phyloP scores from a whole-genome alignment of 2,113 vertebrate genomes.

The Mohoua ochrocephala region DNA sequence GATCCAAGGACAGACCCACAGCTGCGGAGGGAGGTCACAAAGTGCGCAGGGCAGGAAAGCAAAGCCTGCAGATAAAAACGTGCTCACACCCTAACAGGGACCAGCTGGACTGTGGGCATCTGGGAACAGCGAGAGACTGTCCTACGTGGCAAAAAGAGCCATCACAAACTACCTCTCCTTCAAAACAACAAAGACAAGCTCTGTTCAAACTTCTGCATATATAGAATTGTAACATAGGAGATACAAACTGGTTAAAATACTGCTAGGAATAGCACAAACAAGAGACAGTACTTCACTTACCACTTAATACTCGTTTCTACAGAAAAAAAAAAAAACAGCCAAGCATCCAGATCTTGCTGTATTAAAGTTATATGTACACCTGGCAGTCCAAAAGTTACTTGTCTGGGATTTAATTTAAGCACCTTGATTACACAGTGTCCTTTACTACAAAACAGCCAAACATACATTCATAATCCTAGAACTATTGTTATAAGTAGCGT shows the following conservation, averaged over 20 bases:
- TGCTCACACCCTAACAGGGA: background rate
- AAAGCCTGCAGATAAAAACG: background rate
- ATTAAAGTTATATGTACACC: slow-evolving; percentile 68
- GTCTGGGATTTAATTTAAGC: slow-evolving; percentile 70
- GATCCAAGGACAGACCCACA: background rate
- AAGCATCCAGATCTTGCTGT: slow-evolving; percentile 63
- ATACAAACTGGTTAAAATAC: slow-evolving; percentile 72
- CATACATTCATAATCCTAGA: slow-evolving; percentile 69
- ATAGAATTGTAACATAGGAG: slow-evolving; percentile 54
- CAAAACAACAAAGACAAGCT: slow-evolving; percentile 64
- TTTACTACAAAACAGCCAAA: slow-evolving; percentile 72
- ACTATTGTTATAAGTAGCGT: slow-evolving; percentile 50
- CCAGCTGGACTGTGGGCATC: background rate
- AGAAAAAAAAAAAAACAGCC: background rate
- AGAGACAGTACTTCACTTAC: slow-evolving; percentile 69
- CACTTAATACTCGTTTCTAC: slow-evolving; percentile 65
- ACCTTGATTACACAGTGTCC: slow-evolving; percentile 72
- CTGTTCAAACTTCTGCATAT: slow-evolving; percentile 50
- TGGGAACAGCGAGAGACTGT: background rate
- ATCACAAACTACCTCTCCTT: slow-evolving; percentile 22
- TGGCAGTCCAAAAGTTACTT: slow-evolving; percentile 60
- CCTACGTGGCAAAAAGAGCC: background rate
- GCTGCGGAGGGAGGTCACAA: background rate
- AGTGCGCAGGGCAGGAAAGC: background rate
- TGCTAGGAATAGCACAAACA: slow-evolving; percentile 70